Conservation (phyloP, 1,140 invertebrate genomes). For the Hypsibius dujardini region DNA sequence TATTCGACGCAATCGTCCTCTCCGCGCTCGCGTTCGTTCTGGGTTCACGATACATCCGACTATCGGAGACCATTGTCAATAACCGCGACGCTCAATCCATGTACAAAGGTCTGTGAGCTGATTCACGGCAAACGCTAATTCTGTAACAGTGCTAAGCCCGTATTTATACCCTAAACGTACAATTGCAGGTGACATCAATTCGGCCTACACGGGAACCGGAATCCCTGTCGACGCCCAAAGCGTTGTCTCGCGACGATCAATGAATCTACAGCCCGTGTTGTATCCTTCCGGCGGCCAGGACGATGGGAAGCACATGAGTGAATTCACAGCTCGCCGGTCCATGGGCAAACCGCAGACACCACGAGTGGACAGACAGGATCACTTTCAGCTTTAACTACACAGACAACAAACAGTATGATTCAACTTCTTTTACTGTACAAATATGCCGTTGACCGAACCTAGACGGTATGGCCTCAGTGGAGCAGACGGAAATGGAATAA, state of each 20-base stretch:
- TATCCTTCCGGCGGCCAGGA: neutral
- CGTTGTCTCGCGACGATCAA: neutral
- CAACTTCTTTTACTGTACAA: too few relatives aligned
- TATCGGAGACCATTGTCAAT: constrained; percentile 50
- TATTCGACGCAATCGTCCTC: constrained; percentile 71
- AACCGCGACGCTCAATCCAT: constrained; percentile 29
- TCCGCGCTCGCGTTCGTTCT: constrained; percentile 79
- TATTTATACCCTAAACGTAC: neutral
- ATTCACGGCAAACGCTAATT: constrained; percentile 19
- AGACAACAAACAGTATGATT: too few relatives aligned
- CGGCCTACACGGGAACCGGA: constrained; percentile 15
- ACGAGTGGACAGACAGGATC: neutral
- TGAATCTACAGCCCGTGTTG: constrained; percentile 12
- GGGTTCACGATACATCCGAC: constrained; percentile 62
- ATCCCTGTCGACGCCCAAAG: neutral
- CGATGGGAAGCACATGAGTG: neutral
- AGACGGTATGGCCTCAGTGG: too few relatives aligned
- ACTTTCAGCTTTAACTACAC: neutral
- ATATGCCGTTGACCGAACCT: too few relatives aligned
- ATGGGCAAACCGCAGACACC: constrained; percentile 2
- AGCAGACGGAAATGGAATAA: too few relatives aligned
- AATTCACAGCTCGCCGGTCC: constrained; percentile 11
- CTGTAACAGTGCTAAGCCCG: neutral
- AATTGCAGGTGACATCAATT: constrained; percentile 13
- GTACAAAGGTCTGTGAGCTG: constrained; percentile 37